phyloP scores from a whole-genome alignment of 2,113 vertebrate species.

The Ochotona curzoniae region DNA sequence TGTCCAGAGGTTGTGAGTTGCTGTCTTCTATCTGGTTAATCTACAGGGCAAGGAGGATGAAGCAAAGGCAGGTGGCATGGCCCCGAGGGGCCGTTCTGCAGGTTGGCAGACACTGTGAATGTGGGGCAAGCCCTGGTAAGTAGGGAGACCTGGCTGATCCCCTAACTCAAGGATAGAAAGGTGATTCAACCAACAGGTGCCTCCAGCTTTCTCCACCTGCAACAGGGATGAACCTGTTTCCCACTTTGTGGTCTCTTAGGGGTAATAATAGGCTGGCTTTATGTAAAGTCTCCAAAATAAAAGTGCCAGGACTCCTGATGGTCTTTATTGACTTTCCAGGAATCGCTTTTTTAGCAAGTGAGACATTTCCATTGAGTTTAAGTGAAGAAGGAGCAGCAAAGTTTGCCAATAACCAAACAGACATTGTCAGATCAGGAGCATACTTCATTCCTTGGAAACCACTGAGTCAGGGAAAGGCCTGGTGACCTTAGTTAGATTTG shows the following conservation, averaged over 20 bases:
- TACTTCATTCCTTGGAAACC: neutral
- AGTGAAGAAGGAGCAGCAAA: neutral
- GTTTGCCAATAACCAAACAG: neutral
- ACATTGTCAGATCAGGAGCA: neutral
- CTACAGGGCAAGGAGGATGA: neutral
- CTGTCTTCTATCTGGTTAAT: neutral
- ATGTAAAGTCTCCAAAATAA: neutral
- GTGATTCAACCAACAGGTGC: neutral
- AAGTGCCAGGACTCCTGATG: neutral
- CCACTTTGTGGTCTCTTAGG: neutral
- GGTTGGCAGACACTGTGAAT: neutral
- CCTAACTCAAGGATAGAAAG: neutral
- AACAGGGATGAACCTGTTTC: neutral
- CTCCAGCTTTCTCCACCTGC: neutral
- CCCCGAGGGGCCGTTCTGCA: neutral
- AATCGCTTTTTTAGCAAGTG: neutral
- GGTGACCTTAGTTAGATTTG: neutral
- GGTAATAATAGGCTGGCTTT: neutral
- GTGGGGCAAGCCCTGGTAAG: neutral
- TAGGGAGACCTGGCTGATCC: neutral
- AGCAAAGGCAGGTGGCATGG: neutral
- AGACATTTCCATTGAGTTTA: neutral
- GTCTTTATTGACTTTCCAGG: neutral
- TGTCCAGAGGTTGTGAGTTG: neutral
- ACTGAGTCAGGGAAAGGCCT: neutral